Percentiles rank a stretch among this genome's conserved stretches.
These are phyloP conservation scores for Poecilia latipinna DNA, from an alignment of 2,113 vertebrate genomes.

Conservation along the genomic window DNA sequence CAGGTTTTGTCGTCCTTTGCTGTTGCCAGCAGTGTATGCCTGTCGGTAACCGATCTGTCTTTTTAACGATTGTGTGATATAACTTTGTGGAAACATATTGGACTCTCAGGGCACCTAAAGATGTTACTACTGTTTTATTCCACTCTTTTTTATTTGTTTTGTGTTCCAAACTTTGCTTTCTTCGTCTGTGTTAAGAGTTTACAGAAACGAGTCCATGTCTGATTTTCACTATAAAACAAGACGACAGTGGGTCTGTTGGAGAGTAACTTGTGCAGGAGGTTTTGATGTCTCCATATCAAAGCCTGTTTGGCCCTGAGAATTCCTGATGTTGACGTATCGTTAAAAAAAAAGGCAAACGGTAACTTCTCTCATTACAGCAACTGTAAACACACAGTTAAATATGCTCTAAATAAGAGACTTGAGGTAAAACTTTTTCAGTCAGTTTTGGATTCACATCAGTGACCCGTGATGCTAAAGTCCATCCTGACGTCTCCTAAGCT, in stretches of 20 bases:
- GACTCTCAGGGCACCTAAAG: background rate
- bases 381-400: background rate
- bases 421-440: conserved; percentile 6
- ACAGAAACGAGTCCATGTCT: background rate
- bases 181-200: background rate
- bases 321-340: background rate
- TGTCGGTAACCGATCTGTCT: no score
- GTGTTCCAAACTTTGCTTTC: background rate
- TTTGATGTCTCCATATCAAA: background rate
- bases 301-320: background rate
- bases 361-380: background rate
- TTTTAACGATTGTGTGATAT: no score
- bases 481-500: conserved; percentile 85
- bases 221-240: background rate
- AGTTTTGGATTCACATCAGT: background rate
- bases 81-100: background rate
- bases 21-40: no score
- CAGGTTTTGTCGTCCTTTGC: no score
- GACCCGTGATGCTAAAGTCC: conserved; percentile 79
- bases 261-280: background rate
- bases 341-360: background rate
- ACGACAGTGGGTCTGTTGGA: background rate
- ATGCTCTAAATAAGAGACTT: background rate
- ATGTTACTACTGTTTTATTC: background rate
- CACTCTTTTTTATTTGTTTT: background rate